Conservation (phyloP, 2,797 vertebrate genomes). For the Tympanoctomys barrerae region DNA sequence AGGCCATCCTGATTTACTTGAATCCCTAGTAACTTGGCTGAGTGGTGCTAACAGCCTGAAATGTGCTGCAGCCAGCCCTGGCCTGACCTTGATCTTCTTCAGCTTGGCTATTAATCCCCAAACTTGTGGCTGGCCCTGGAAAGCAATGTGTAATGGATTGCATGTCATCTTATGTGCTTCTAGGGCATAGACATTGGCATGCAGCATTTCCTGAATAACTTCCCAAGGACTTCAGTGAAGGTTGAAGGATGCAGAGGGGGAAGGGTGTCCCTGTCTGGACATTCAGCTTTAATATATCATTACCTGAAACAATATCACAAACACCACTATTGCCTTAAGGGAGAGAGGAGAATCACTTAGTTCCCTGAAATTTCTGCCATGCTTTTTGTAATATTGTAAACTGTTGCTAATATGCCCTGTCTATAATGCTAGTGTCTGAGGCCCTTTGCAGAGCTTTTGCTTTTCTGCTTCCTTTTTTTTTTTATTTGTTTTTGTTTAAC, state of each 20-base stretch:
- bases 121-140: background rate
- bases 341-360: background rate
- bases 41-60: background rate
- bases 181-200: background rate
- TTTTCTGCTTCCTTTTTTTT: background rate
- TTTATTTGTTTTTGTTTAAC: background rate
- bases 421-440: background rate
- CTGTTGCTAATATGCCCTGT: background rate
- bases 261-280: background rate
- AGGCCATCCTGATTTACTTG: background rate
- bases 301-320: conserved; percentile 7
- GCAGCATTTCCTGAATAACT: background rate
- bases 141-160: background rate
- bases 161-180: conserved; percentile 4
- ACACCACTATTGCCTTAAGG: background rate
- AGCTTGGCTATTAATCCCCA: conserved; percentile 19
- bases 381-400: background rate
- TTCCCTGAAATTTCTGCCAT: background rate
- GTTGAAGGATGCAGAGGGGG: background rate
- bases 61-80: background rate
- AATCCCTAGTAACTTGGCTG: background rate
- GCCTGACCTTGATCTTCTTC: conserved; percentile 65
- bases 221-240: conserved; percentile 54
- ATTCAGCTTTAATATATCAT: background rate
- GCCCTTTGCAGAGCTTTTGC: background rate